phyloP scores from a whole-genome alignment of 2,888 invertebrate species.

The Chouioia cunea region DNA sequence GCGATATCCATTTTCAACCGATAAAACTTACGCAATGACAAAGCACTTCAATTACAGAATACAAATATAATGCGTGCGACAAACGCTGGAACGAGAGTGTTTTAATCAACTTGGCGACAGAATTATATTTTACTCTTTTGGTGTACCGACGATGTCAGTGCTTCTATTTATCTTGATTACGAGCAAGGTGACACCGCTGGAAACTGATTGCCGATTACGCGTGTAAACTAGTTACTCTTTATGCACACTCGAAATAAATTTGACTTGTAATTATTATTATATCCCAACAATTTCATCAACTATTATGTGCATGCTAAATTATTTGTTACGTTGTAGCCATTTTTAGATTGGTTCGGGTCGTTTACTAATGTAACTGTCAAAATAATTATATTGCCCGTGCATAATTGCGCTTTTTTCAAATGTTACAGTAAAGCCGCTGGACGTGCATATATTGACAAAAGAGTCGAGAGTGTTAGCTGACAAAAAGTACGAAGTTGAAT shows the following conservation, averaged over 20 bases:
- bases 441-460: constrained; percentile 86
- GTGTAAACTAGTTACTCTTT: constrained; percentile 43
- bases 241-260: constrained; percentile 31
- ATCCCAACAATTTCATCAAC: constrained; percentile 23
- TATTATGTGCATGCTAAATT: too few species aligned
- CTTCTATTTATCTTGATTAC: constrained; percentile 42
- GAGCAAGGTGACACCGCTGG: constrained; percentile 3
- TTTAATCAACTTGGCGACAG: constrained; percentile 24
- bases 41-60: too few species aligned
- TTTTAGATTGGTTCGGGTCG: not conserved
- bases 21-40: not conserved
- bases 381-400: not conserved
- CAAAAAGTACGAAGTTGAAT: constrained; percentile 88
- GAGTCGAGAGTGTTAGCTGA: constrained; percentile 87
- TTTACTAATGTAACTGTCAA: not conserved
- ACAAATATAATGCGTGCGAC: constrained; percentile 1
- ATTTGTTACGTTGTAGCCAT: constrained; percentile 10
- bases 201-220: constrained; percentile 38
- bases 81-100: too few species aligned
- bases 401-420: too few species aligned
- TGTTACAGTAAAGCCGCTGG: constrained; percentile 88
- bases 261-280: constrained; percentile 26
- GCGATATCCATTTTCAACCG: constrained; percentile 10
- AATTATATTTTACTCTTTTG: constrained; percentile 31
- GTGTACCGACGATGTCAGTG: not conserved